phyloP scores from a whole-genome alignment of 2,888 invertebrate species.

The Acanthosepion pharaonis region DNA sequence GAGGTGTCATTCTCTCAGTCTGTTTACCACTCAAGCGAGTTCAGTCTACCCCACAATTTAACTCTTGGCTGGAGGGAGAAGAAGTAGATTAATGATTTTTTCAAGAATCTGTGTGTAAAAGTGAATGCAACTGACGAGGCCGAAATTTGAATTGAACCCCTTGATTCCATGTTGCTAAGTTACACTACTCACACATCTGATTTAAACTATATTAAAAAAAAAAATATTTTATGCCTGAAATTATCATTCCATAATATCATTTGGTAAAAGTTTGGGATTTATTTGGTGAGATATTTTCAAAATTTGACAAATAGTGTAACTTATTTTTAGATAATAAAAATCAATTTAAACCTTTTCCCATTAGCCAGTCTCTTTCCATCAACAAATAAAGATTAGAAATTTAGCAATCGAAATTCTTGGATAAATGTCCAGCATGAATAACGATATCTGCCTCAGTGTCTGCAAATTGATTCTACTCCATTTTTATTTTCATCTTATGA shows the following conservation, averaged over 20 bases:
- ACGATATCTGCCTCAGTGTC: background rate
- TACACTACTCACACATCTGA: no score
- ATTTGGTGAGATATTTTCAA: background rate
- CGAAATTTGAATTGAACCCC: no score
- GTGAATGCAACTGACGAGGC: no score
- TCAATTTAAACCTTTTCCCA: slow-evolving; percentile 33
- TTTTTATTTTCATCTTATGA: background rate
- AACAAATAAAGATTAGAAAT: background rate
- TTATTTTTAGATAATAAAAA: background rate
- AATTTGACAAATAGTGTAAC: background rate
- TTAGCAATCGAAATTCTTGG: background rate
- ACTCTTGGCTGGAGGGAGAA: no score
- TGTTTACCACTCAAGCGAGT: no score
- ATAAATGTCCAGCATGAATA: background rate
- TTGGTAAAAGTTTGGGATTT: background rate
- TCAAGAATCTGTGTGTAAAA: no score
- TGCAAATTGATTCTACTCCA: background rate
- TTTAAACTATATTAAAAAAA: no score
- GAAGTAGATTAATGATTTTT: no score
- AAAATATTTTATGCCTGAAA: background rate
- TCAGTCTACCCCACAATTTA: no score
- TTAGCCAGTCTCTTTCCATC: background rate
- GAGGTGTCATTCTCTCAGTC: no score
- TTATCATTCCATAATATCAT: background rate
- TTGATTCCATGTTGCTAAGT: no score